Base-by-base conservation (phyloP, 2,113 vertebrate species). In the Monarcha castaneiventris region DNA sequence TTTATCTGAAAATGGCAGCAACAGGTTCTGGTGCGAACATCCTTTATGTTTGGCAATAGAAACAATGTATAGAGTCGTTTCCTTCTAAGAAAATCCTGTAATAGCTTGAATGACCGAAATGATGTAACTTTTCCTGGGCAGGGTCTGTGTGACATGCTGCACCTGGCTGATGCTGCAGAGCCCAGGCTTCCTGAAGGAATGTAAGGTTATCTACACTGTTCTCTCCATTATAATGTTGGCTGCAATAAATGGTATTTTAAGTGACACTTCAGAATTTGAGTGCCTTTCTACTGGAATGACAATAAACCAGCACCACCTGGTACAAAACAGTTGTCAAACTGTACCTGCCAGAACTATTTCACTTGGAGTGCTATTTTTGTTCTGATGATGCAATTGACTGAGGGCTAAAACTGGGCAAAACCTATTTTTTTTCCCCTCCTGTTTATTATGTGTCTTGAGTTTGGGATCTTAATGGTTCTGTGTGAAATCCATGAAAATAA, bases 101-200 rank as follows among this genome's bases (percentile, higher is more conserved):
- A 63, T 23, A 51, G 21, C 30, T 52, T 2, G 0, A 55, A 75
- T 71, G 26, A 46, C 17, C 16, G 35, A 58, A 78, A 44, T 25
- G 21, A 29, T 44, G 33, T 41, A 8, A 64, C 16, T 58, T 71
- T 87, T 85, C 46, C 6, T 3, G 10, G 37, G 22, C 35, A 71
- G 66, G 74, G n/a, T 66, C 20, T 51, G 20, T 0, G 0, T 22
- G 35, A 35, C 0, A 0, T 54, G 76, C 43, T 81, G 46, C 29
- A 62, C 19, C 14, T 69, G 73, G 25, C 3, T 19, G 27, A 39
- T 75, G 48, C 56, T 52, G 41, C 27, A 15, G 14, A 37, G 37
- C 44, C 61, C 9, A 1, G 41, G 8, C 10, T 8, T 61, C 46
- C 67, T 41, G 39, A 26, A 73, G 54, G 37, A 69, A 84, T 27